phyloP scores from a whole-genome alignment of 2,888 invertebrate species.

The Carpatolechia fugitivella region DNA sequence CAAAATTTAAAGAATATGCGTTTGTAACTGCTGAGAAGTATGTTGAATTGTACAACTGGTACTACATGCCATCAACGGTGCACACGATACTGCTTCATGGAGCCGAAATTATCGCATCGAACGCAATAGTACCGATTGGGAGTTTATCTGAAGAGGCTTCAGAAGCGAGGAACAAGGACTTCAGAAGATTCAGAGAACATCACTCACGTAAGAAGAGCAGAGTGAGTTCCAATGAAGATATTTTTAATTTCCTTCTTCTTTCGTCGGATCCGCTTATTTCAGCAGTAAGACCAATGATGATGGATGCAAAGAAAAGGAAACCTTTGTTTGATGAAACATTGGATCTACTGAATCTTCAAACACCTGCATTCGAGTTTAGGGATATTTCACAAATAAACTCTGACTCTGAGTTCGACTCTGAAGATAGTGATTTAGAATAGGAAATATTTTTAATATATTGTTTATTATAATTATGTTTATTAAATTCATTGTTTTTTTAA shows the following conservation, averaged over 20 bases:
- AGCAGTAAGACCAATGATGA: background rate
- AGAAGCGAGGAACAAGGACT: conserved; percentile 22
- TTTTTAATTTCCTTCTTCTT: conserved; percentile 15
- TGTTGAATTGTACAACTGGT: conserved; percentile 23
- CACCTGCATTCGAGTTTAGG: too few relatives aligned
- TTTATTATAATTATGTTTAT: too few relatives aligned
- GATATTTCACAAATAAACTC: conserved; percentile 18
- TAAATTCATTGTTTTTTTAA: too few relatives aligned
- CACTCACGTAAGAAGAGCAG: conserved; percentile 16
- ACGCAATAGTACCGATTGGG: conserved; percentile 22
- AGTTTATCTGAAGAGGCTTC: conserved; percentile 22
- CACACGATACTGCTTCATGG: conserved; percentile 24
- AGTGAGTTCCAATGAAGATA: conserved; percentile 13
- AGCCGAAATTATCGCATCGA: conserved; percentile 19
- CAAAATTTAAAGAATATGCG: conserved; percentile 21
- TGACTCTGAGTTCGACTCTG: too few relatives aligned
- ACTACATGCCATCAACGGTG: conserved; percentile 23
- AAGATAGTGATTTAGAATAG: too few relatives aligned
- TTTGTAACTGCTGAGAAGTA: conserved; percentile 20
- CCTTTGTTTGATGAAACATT: background rate
- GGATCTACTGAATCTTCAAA: background rate
- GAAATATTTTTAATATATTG: too few relatives aligned
- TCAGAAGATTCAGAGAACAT: conserved; percentile 14
- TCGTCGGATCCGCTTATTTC: conserved; percentile 14
- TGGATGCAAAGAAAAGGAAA: conserved; percentile 3